Evolutionary conservation across 1,140 invertebrate genomes (phyloP), one percentile per base, ranked within the genome.

Genomic region (Macrostomum lignano): DNA sequence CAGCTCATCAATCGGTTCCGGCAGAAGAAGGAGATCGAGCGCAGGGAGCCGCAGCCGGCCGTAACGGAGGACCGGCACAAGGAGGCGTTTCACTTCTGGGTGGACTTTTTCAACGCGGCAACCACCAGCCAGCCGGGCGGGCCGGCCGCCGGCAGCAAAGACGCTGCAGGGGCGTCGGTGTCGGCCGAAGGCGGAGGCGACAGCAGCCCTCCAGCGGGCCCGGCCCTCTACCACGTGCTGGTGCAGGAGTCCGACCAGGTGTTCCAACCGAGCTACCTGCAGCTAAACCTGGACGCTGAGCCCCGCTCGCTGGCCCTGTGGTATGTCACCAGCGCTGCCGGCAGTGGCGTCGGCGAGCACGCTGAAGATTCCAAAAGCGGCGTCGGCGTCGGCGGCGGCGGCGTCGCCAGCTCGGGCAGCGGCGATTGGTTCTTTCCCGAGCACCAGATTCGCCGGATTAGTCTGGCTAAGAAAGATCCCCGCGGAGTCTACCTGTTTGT

Each of bases 51-150:
- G 11, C 6, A 30, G 7, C 29, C 10, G 23, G 24, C 11, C 24
- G n/a, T 5, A 9, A 17, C 24, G n/a, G n/a, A 13, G 5, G 4
- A 14, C 4, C n/a, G 17, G 11, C 32, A 15, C 17, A 15, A 29
- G 10, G 13, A 78, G 56, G 65, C 86, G 2, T 91, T 91, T 55
- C 65, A 70, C 42, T 96, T 94, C 58, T 98, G 86, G 84, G 81
- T 88, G 67, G 88, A 98, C 45, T 94, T 86, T 60, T 94, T 98
- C 53, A 66, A 78, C 3, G 84, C 88, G 59, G 81, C 82, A 2
- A 81, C 72, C 13, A 74, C 74, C 48, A n/a, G n/a, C n/a, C n/a
- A n/a, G n/a, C n/a, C n/a, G n/a, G n/a, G n/a, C n/a, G n/a, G n/a
- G n/a, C n/a, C n/a, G n/a, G n/a, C n/a, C n/a, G n/a, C n/a, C n/a